phyloP scores from a whole-genome alignment of 1,140 invertebrate species.

The Bilobella aurantiaca region DNA sequence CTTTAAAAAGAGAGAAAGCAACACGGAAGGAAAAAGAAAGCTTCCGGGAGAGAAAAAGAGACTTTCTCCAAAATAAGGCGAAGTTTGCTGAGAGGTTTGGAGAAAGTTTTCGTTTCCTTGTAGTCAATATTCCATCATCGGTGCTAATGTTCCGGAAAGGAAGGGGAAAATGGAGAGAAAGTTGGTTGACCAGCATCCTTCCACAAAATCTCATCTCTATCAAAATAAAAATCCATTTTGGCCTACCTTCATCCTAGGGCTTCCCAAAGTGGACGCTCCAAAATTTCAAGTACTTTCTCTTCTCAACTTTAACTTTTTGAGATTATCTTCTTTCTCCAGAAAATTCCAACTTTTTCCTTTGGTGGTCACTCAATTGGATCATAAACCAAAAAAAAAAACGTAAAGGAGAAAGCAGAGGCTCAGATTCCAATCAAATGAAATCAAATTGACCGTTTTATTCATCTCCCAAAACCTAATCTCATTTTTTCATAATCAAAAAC shows the following conservation, averaged over 20 bases:
- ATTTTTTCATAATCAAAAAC: too few relatives aligned
- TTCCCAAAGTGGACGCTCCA: neutral
- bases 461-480: neutral
- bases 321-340: neutral
- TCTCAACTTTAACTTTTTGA: neutral
- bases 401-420: neutral
- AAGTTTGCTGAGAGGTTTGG: neutral
- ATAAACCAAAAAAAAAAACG: neutral
- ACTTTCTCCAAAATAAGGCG: neutral
- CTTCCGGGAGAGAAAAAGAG: neutral
- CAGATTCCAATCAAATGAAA: conserved; percentile 8
- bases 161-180: conserved; percentile 7
- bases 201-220: neutral
- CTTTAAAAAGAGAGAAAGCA: neutral
- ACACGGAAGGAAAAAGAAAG: neutral
- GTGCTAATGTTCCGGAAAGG: conserved; percentile 28
- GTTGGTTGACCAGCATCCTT: neutral
- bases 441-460: conserved; percentile 3
- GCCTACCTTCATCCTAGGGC: neutral
- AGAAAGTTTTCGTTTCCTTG: neutral
- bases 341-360: neutral
- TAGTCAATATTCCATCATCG: conserved; percentile 19
- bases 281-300: neutral
- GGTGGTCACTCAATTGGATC: neutral
- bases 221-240: neutral